Conservation (phyloP, 1,140 invertebrate genomes). For the Caenorhabditis elegans region WBcel235 BX284602.5:4153501-4154000, state of each 20-base stretch:
- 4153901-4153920: too few relatives aligned
- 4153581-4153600: neutral
- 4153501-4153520: too few relatives aligned
- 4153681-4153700: constrained; percentile 15
- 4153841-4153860: neutral
- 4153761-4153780: neutral
- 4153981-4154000: too few relatives aligned
- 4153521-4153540: too few relatives aligned
- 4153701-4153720: neutral
- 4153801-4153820: neutral
- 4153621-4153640: neutral
- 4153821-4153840: neutral
- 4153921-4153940: too few relatives aligned
- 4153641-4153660: neutral
- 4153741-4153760: neutral
- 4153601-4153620: neutral
- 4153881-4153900: too few relatives aligned
- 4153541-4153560: neutral
- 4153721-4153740: neutral
- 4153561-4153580: neutral
- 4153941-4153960: too few relatives aligned
- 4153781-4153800: neutral
- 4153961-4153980: too few relatives aligned
- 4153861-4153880: too few relatives aligned
- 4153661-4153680: neutral